Base-by-base conservation (phyloP, 1,140 invertebrate species). In the Hypothenemus hampei region DNA sequence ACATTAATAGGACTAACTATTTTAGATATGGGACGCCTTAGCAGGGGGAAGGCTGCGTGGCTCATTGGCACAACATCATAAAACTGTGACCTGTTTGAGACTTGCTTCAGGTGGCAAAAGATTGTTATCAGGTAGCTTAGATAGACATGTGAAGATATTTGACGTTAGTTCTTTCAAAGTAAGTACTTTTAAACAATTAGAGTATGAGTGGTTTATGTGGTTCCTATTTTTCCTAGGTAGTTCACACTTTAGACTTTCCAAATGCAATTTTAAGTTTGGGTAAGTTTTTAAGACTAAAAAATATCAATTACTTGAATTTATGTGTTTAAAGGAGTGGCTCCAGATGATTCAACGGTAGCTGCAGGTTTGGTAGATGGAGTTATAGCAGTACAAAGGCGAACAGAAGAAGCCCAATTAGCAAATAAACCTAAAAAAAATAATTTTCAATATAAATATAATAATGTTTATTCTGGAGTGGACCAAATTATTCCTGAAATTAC, bases 71-170 rank as follows among this genome's bases (percentile, higher is more conserved):
- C 83, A 90, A 67, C 87, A 98, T 72, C 92, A 97, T 68, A 98
- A 98, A 78, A 95, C 93, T 1, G 83, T 98, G 1, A 97, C 92
- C 2, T 86, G 85, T 60, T 64, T 97, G 16, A 74, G 79, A 60
- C 76, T 94, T 48, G 86, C 87, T 16, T 87, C 83, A 18, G 83
- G 91, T 67, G 86, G 85, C 19, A 84, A 82, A 50, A 79, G 89
- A 63, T 75, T 98, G 26, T 67, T 98, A 57, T 96, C 93, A 6
- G 91, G 85, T 4, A 93, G 91, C 2, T 74, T 98, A 35, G 96
- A 98, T 68, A 81, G 89, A 61, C 91, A 97, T 75, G 86, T 98
- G 0, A 97, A 97, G 77, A 84, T 98, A 60, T 97, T 95, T 73
- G 89, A 97, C 70, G 77, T 91, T 37, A 79, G 82, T 46, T 86